Conservation (phyloP, 2,888 invertebrate species). For the Melikaiella ostensackeni region DNA sequence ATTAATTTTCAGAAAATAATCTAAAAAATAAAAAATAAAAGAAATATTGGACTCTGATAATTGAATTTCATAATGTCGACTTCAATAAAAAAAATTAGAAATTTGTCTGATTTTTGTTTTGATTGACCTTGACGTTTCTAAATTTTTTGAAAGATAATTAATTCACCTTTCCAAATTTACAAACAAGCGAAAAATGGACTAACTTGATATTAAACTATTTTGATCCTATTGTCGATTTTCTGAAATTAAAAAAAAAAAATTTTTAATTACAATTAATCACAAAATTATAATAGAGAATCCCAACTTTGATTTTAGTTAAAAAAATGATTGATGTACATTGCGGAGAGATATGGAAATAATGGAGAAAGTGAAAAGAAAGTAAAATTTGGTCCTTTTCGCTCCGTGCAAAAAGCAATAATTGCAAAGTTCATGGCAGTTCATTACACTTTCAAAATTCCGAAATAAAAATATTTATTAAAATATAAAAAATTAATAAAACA, state of each 20-base stretch:
- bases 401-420: background rate
- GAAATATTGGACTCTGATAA: background rate
- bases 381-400: conserved; percentile 31
- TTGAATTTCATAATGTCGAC: background rate
- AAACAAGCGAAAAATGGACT: background rate
- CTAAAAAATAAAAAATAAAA: background rate
- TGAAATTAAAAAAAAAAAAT: background rate
- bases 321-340: background rate
- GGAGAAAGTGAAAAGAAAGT: conserved; percentile 36
- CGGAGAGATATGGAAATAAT: conserved; percentile 1
- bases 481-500: background rate
- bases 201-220: background rate
- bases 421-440: conserved; percentile 9
- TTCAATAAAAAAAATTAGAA: background rate
- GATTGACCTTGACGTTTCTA: background rate
- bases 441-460: background rate
- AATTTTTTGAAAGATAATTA: background rate
- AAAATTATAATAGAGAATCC: background rate
- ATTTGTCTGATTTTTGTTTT: background rate
- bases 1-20: no score
- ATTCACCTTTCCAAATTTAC: background rate
- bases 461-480: background rate
- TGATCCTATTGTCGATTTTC: background rate
- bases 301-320: background rate
- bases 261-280: background rate